These are phyloP conservation scores for Aselliscus stoliczkanus DNA, from an alignment of 2,797 vertebrate genomes.

Conservation along the genomic window DNA sequence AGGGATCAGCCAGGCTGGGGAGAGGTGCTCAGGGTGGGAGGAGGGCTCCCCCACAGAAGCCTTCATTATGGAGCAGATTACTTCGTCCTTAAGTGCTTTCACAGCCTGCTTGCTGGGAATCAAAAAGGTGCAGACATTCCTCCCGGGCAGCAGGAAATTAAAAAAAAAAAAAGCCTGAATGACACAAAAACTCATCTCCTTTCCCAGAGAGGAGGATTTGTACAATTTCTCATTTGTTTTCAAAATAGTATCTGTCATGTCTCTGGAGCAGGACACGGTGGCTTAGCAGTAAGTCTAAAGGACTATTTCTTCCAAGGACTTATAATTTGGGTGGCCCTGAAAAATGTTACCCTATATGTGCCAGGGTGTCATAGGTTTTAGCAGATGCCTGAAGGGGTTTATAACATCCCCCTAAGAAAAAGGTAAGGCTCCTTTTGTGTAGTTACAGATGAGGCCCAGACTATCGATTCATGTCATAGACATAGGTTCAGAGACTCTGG, in stretches of 20 bases:
- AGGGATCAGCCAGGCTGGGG: not conserved
- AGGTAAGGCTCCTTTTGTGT: not conserved
- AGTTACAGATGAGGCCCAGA: not conserved
- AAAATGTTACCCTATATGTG: not conserved
- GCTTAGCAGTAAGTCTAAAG: not conserved
- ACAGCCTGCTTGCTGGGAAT: not conserved
- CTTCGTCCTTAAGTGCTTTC: not conserved
- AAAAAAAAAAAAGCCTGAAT: not conserved
- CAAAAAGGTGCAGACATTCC: not conserved
- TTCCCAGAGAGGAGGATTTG: not conserved
- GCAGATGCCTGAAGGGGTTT: not conserved
- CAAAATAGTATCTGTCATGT: not conserved
- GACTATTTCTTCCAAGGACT: not conserved
- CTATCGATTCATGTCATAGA: not conserved
- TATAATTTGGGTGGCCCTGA: not conserved
- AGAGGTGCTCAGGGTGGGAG: not conserved
- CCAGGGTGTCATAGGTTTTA: not conserved
- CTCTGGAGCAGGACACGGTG: not conserved
- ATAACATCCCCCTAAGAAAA: not conserved
- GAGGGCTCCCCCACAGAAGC: not conserved
- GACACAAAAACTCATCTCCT: not conserved
- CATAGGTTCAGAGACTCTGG: not conserved
- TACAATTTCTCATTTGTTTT: conserved; percentile 42
- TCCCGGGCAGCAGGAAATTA: not conserved
- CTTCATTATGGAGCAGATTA: not conserved